phyloP scores from a whole-genome alignment of 1,140 invertebrate species.

The Chrysoperla carnea region DNA sequence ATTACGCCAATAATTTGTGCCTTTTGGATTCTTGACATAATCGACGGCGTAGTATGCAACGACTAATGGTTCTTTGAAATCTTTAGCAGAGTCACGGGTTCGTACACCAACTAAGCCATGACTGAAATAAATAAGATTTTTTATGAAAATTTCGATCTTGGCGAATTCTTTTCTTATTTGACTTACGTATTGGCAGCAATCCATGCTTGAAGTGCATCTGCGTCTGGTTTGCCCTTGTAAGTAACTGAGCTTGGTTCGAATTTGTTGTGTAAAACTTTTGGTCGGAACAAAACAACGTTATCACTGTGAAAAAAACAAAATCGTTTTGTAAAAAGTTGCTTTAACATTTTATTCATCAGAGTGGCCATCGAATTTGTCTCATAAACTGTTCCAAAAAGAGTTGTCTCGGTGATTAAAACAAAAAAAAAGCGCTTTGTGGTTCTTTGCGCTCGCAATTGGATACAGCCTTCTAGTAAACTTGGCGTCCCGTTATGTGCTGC shows the following conservation, averaged over 20 bases:
- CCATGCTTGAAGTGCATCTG: constrained; percentile 59
- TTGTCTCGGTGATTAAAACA: no score
- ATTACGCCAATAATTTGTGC: constrained; percentile 99
- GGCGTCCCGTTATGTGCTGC: no score
- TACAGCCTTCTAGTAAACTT: no score
- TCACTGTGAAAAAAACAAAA: constrained; percentile 39
- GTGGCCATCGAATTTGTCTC: no score
- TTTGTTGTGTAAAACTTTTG: constrained; percentile 77
- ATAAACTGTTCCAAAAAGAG: no score
- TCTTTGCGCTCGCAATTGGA: no score
- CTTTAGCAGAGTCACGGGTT: constrained; percentile 60
- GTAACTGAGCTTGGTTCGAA: constrained; percentile 67
- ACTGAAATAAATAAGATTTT: constrained; percentile 30
- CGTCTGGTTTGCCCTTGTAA: constrained; percentile 54
- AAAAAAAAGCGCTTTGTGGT: no score
- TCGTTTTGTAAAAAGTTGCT: no score
- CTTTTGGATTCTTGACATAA: constrained; percentile 92
- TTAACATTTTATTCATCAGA: no score
- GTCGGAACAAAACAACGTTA: constrained; percentile 73
- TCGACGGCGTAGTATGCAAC: constrained; percentile 91
- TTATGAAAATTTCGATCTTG: background rate
- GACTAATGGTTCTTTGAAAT: constrained; percentile 80
- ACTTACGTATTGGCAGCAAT: constrained; percentile 75
- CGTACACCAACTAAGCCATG: constrained; percentile 85
- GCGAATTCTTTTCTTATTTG: constrained; percentile 1